These are phyloP conservation scores for Hypanus sabinus DNA, from an alignment of 2,113 vertebrate species.

Conservation along the genomic window DNA sequence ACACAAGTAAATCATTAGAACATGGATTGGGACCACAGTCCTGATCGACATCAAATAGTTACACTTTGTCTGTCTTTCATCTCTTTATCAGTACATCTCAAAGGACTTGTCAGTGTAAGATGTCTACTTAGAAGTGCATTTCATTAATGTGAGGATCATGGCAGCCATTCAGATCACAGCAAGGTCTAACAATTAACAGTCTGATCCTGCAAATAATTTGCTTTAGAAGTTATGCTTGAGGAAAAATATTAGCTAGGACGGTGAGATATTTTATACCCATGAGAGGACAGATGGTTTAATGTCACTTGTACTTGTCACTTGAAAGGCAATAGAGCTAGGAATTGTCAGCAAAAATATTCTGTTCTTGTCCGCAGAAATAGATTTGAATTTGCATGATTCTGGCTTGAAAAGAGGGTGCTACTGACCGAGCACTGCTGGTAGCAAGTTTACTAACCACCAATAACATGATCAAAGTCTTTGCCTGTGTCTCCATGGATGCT, in stretches of 20 bases:
- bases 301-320: not conserved
- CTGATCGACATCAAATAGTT: not conserved
- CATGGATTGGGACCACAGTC: not conserved
- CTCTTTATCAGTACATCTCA: not conserved
- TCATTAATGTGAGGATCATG: not conserved
- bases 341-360: too few relatives aligned
- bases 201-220: not conserved
- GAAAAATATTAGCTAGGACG: too few relatives aligned
- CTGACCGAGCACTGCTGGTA: not conserved
- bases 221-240: too few relatives aligned
- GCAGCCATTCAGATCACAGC: not conserved
- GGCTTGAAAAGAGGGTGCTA: too few relatives aligned
- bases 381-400: not conserved
- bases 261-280: not conserved
- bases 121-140: not conserved
- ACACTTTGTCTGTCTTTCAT: too few relatives aligned
- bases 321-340: too few relatives aligned
- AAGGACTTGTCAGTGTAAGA: not conserved
- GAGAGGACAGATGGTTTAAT: not conserved
- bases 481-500: conserved; percentile 74
- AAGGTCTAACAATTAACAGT: not conserved
- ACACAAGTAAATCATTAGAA: not conserved
- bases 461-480: conserved; percentile 42
- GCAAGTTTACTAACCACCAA: not conserved
- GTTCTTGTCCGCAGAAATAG: not conserved